These are phyloP conservation scores for Cephalopholis sonnerati DNA, from an alignment of 2,113 vertebrate species.

Conservation along the genomic window DNA sequence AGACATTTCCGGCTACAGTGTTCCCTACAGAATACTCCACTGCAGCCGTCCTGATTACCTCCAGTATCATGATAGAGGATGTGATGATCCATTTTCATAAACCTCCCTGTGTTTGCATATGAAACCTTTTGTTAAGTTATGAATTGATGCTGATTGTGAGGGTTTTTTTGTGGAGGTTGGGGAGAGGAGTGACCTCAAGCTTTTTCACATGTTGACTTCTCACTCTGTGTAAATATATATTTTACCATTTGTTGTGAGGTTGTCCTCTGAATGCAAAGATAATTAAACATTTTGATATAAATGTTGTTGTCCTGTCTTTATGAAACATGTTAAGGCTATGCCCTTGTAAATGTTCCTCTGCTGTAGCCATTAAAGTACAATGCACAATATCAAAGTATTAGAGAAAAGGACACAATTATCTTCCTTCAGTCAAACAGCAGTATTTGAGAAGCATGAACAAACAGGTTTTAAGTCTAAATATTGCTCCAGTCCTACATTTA, in stretches of 20 bases:
- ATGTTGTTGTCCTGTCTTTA: background rate
- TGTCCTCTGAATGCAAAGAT: constrained; percentile 47
- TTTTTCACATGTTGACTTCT: constrained; percentile 22
- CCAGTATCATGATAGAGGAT: background rate
- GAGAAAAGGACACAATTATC: background rate
- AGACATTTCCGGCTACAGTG: background rate
- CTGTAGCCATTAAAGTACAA: background rate
- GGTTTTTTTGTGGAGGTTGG: background rate
- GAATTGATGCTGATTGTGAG: constrained; percentile 23
- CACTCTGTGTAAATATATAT: constrained; percentile 68
- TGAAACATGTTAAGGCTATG: background rate
- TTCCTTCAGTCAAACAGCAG: background rate
- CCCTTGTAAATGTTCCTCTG: background rate
- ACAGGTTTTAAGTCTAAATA: background rate
- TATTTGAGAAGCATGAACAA: background rate
- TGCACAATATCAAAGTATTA: background rate
- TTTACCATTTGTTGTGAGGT: constrained; percentile 50
- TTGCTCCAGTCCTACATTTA: background rate
- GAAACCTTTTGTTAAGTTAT: constrained; percentile 22
- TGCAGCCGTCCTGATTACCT: background rate
- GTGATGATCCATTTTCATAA: constrained; percentile 3
- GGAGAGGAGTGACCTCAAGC: background rate
- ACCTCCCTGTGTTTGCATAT: background rate
- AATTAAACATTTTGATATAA: constrained; percentile 74
- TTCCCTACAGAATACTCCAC: background rate